Evolutionary conservation across 2,113 vertebrate genomes (phyloP).

Genomic region (Pomatostomus ruficeps): DNA sequence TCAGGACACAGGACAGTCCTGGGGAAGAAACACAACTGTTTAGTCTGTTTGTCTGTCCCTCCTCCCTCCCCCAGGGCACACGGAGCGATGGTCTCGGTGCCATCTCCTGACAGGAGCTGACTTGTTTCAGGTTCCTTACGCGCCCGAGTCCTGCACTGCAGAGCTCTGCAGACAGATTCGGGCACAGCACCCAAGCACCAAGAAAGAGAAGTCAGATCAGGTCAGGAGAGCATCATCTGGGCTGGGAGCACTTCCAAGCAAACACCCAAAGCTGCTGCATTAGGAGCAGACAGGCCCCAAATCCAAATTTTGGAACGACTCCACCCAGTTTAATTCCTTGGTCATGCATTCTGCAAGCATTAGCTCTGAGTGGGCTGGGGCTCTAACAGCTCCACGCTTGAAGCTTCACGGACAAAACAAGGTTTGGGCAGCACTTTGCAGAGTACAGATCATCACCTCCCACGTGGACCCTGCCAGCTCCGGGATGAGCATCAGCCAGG

Average conservation of each 20-base stretch:
- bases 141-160: neutral
- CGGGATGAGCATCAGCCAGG: neutral
- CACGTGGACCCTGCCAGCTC: neutral
- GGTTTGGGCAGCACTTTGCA: neutral
- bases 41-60: neutral
- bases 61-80: neutral
- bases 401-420: neutral
- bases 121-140: neutral
- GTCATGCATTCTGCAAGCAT: slow-evolving; percentile 37
- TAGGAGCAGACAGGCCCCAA: neutral
- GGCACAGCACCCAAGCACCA: neutral
- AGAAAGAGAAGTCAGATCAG: slow-evolving; percentile 31
- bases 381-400: neutral
- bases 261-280: slow-evolving; percentile 46
- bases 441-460: neutral
- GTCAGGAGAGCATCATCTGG: slow-evolving; percentile 51
- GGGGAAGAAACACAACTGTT: slow-evolving; percentile 28
- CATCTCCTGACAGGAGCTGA: neutral
- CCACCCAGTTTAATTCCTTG: slow-evolving; percentile 50
- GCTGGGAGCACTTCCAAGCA: slow-evolving; percentile 48
- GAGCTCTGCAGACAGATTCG: neutral
- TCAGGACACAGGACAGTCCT: neutral
- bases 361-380: slow-evolving; percentile 2
- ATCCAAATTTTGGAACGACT: slow-evolving; percentile 42
- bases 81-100: neutral